Conservation (phyloP, 2,888 invertebrate species). For the Mythimna impura region DNA sequence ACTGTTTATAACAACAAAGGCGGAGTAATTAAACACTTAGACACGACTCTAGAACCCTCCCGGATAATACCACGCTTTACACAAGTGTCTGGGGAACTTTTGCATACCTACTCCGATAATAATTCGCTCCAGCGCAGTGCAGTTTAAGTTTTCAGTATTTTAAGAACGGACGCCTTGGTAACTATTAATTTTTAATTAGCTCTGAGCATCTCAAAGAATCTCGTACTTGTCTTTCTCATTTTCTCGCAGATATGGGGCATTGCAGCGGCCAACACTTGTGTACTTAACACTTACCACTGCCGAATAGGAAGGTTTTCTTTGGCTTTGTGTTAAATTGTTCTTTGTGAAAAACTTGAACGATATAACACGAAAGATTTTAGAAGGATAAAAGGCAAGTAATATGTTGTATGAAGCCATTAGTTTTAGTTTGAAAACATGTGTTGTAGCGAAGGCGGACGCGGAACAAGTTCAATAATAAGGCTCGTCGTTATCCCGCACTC, state of each 20-base stretch:
- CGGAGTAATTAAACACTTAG: conserved; percentile 85
- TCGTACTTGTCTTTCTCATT: conserved; percentile 40
- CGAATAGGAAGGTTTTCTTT: conserved; percentile 27
- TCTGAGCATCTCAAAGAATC: conserved; percentile 42
- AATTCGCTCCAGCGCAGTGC: conserved; percentile 39
- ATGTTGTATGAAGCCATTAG: conserved; percentile 30
- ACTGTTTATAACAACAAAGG: conserved; percentile 85
- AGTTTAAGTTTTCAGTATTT: conserved; percentile 58
- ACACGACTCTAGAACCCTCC: conserved; percentile 72
- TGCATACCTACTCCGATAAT: conserved; percentile 53
- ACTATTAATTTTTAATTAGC: conserved; percentile 56
- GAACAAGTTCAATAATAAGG: conserved; percentile 54
- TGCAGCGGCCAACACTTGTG: conserved; percentile 18
- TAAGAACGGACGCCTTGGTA: conserved; percentile 40
- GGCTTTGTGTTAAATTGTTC: conserved; percentile 18
- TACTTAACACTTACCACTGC: conserved; percentile 31
- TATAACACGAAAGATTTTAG: conserved; percentile 4
- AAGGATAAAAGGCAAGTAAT: conserved; percentile 18
- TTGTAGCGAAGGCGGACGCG: conserved; percentile 46
- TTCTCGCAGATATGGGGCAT: conserved; percentile 21
- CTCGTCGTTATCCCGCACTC: conserved; percentile 55
- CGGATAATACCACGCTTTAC: conserved; percentile 69
- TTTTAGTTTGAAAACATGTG: conserved; percentile 48
- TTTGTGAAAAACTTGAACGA: conserved; percentile 3
- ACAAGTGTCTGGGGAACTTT: conserved; percentile 65